A percentile compares a stretch with the other conserved stretches of the same genome.
Conservation (phyloP, 2,113 vertebrate species). For the Grallaria varia region DNA sequence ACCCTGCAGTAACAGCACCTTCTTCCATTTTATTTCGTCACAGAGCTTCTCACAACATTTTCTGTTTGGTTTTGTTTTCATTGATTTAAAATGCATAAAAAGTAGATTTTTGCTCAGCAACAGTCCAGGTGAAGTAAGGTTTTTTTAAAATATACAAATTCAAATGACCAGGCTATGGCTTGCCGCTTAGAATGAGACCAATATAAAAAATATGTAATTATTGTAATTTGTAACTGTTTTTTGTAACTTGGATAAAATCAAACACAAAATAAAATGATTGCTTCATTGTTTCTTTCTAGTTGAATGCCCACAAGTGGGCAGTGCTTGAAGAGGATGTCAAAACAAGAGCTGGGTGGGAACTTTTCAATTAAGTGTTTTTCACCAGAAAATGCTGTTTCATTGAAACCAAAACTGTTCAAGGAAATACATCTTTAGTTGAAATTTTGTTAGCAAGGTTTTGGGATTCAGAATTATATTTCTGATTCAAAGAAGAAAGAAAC, state of each 20-base stretch:
- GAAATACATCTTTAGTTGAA: background rate
- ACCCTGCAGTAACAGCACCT: background rate
- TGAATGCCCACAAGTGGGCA: background rate
- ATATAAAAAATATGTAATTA: background rate
- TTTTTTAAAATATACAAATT: too few relatives aligned
- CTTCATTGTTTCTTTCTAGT: background rate
- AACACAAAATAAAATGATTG: conserved; percentile 8
- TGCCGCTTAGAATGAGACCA: background rate
- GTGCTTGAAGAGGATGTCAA: conserved; percentile 6
- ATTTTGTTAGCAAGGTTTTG: background rate
- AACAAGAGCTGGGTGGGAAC: background rate
- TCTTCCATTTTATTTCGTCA: background rate
- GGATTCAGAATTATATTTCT: background rate
- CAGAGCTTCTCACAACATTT: background rate
- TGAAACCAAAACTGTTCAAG: conserved; percentile 31
- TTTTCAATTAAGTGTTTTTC: conserved; percentile 27
- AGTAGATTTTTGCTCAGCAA: too few relatives aligned
- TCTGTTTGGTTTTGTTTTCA: background rate
- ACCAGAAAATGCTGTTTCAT: background rate
- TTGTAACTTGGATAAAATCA: background rate
- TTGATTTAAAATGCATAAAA: background rate
- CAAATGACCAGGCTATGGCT: background rate
- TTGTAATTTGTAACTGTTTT: background rate
- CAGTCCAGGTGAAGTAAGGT: too few relatives aligned
- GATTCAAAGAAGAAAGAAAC: background rate